Percentiles rank a stretch among this genome's conserved stretches.
These are phyloP conservation scores for Papilio glaucus DNA, from an alignment of 1,140 invertebrate species.

Conservation along the genomic window DNA sequence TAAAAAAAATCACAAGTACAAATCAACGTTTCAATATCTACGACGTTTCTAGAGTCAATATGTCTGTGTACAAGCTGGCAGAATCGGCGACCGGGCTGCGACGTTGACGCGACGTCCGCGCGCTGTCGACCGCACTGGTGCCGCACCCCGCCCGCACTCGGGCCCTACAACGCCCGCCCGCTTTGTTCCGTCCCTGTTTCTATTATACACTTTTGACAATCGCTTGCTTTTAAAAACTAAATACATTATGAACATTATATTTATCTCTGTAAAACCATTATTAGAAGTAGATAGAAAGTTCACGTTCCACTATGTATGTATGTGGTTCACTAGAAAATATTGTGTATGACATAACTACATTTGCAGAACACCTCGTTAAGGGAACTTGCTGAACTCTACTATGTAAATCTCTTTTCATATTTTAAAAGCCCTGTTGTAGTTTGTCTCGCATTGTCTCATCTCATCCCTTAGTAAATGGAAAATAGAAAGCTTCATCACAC, in stretches of 20 bases:
- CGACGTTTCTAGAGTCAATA: slow-evolving; percentile 21
- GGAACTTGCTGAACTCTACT: no score
- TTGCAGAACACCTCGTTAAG: no score
- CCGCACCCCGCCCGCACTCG: not conserved
- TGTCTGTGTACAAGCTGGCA: slow-evolving; percentile 4
- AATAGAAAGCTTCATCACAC: no score
- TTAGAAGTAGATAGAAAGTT: no score
- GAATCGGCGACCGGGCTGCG: slow-evolving; percentile 31
- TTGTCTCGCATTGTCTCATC: no score
- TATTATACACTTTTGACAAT: not conserved
- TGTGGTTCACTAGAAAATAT: no score
- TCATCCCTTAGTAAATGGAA: no score
- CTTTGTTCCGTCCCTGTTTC: not conserved
- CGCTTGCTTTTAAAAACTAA: not conserved
- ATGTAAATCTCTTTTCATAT: no score
- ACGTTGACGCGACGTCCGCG: slow-evolving; percentile 37
- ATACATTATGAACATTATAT: not conserved
- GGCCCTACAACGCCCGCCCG: not conserved
- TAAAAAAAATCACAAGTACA: not conserved
- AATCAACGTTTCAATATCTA: slow-evolving; percentile 21
- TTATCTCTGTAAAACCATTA: no score
- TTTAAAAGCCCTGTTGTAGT: no score
- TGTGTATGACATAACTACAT: no score
- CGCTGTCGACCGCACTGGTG: not conserved
- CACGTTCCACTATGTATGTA: no score